Evolutionary conservation across 2,113 vertebrate genomes (phyloP), one percentile per base, ranked within the genome.

Genomic region (Paratilapia polleni): DNA sequence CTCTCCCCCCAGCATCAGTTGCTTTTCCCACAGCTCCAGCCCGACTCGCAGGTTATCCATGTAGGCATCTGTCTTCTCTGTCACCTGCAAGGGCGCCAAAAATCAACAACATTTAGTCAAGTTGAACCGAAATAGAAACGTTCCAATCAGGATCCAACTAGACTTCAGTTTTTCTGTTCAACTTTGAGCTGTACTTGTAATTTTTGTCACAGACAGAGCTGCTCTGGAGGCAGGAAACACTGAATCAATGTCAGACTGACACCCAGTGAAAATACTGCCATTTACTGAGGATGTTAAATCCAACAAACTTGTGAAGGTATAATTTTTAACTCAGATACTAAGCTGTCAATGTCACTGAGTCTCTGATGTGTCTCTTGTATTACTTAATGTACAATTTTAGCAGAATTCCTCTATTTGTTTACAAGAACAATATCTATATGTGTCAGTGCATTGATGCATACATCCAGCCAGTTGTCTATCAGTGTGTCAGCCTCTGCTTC

Each of bases 381-480:
- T n/a, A 26, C 26, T 73, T 31, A 54, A 73, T 73, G 17, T 54
- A 3, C 19, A 14, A 26, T 20, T 54, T 73, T 54, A 31, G 47
- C 0, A 31, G 1, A 73, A 31, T 1, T n/a, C 68, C 6, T 73
- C 47, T 73, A 19, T 54, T 73, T 54, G 68, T 54, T 73, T 52
- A 73, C 17, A 73, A n/a, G 41, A 28, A 19, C 1, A 0, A 47
- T 43, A 28, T 43, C 6, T 56, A 5, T n/a, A 58, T 49, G 17
- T 38, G 47, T 59, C 4, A 14, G 26, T 24, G 6, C n/a, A 24
- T 0, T 6, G n/a, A 17, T 28, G 88, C 98, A 87, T 96, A 99
- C 98, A 89, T 99, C 98, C 92, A 99, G 95, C 98, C 98, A 99
- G 94, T 93, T 95, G 94, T 99, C 98, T 94, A 98, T 96, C 85